These are phyloP conservation scores for Sympetrum striolatum DNA, from an alignment of 2,888 invertebrate species.

Conservation along the genomic window DNA sequence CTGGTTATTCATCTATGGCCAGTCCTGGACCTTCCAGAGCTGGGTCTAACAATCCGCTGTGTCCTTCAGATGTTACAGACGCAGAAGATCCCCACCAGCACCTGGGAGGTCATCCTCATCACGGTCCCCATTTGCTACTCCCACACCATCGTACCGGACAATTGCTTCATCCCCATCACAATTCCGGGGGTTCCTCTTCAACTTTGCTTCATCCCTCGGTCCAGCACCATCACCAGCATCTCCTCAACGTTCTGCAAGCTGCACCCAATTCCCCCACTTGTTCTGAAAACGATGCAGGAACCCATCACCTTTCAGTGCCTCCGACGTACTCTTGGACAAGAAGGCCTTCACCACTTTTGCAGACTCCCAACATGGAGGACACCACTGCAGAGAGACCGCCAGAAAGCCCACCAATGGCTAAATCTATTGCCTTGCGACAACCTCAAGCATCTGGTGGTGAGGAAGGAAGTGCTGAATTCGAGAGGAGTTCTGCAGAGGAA, in stretches of 20 bases:
- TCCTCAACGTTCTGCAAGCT: background rate
- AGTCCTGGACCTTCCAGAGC: conserved; percentile 83
- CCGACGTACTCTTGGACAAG: conserved; percentile 55
- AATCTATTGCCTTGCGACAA: conserved; percentile 45
- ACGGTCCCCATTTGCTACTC: conserved; percentile 73
- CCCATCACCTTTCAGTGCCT: conserved; percentile 52
- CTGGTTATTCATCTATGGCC: conserved; percentile 85
- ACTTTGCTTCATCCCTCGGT: conserved; percentile 1
- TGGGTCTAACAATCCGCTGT: conserved; percentile 80
- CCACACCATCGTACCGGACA: conserved; percentile 64
- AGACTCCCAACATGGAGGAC: conserved; percentile 61
- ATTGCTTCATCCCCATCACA: conserved; percentile 52
- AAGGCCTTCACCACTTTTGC: conserved; percentile 69
- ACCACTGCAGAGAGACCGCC: conserved; percentile 15
- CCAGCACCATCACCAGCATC: conserved; percentile 22
- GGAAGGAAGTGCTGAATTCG: conserved; percentile 6
- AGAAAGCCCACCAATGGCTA: conserved; percentile 42
- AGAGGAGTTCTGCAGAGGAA: background rate
- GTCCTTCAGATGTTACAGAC: conserved; percentile 78
- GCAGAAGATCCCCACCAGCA: conserved; percentile 52
- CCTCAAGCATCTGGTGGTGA: background rate
- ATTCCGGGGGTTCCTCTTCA: conserved; percentile 46
- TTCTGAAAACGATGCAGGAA: conserved; percentile 47
- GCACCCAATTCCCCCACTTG: conserved; percentile 2
- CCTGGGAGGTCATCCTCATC: conserved; percentile 64